Evolutionary conservation across 2,113 vertebrate genomes (phyloP).

Genomic region (Hippocampus comes): DNA sequence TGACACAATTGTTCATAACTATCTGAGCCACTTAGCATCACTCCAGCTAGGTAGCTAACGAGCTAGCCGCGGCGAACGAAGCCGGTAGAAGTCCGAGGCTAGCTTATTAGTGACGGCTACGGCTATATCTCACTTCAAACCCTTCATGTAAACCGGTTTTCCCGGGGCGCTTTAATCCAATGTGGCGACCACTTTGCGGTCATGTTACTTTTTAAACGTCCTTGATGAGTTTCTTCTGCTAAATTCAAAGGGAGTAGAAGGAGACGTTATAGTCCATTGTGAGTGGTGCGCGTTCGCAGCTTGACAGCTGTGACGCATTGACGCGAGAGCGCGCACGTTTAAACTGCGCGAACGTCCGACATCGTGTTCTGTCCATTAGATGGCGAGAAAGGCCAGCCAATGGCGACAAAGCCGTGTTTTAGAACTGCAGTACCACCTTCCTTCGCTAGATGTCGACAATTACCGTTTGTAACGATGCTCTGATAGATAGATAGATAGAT

Average conservation of each 20-base stretch:
- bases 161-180: not conserved
- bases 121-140: not conserved
- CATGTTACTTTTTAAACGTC: not conserved
- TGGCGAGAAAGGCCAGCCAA: conserved; percentile 37
- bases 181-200: not conserved
- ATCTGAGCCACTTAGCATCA: conserved; percentile 24
- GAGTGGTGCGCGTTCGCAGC: conserved; percentile 15
- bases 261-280: not conserved
- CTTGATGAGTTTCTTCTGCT: not conserved
- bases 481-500: no score
- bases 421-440: not conserved
- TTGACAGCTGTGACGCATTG: conserved; percentile 49
- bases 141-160: not conserved
- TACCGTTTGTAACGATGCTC: not conserved
- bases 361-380: conserved; percentile 25
- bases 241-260: not conserved
- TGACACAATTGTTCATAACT: conserved; percentile 70
- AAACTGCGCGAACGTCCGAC: conserved; percentile 13
- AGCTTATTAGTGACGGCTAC: conserved; percentile 27
- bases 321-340: conserved; percentile 58
- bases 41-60: conserved; percentile 36
- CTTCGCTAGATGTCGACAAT: conserved; percentile 43
- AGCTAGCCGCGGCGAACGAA: conserved; percentile 47
- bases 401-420: not conserved
- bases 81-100: conserved; percentile 37